Evolutionary conservation across 2,113 vertebrate genomes (phyloP).

Genomic region (Tychaedon coryphoeus): DNA sequence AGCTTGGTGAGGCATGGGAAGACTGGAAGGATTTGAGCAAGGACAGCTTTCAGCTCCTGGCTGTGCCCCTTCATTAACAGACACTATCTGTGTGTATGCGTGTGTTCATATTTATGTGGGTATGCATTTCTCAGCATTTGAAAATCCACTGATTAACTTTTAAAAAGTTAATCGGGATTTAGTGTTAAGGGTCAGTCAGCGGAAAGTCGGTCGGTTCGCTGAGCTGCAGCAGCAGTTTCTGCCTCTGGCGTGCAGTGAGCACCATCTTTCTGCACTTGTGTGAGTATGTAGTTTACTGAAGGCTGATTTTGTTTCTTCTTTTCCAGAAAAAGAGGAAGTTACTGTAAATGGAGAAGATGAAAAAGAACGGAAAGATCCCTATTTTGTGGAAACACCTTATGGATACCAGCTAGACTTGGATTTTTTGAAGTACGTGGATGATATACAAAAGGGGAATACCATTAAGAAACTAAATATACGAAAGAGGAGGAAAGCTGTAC

Average conservation of each 20-base stretch:
- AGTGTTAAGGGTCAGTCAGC: slow-evolving; percentile 30
- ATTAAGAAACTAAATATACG: slow-evolving; percentile 91
- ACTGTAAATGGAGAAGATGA: slow-evolving; percentile 78
- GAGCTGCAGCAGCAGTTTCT: slow-evolving; percentile 38
- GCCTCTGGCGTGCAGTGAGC: not conserved
- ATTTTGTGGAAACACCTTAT: slow-evolving; percentile 97
- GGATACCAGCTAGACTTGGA: slow-evolving; percentile 96
- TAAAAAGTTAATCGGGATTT: not conserved
- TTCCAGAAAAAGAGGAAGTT: slow-evolving; percentile 81
- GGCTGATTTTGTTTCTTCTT: not conserved
- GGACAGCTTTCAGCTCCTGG: not conserved
- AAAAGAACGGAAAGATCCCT: slow-evolving; percentile 80
- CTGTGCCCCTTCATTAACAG: not conserved
- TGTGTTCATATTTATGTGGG: not conserved
- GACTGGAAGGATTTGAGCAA: not conserved
- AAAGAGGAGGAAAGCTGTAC: slow-evolving; percentile 81
- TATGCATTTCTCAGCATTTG: not conserved
- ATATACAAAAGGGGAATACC: slow-evolving; percentile 95
- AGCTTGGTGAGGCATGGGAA: not conserved
- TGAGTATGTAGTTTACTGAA: not conserved
- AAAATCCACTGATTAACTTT: slow-evolving; percentile 31
- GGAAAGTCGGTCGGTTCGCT: not conserved
- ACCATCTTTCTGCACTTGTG: accelerated
- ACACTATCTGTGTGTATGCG: not conserved
- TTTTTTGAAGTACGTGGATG: slow-evolving; percentile 97